phyloP scores from a whole-genome alignment of 2,797 vertebrate genomes.

The Cyclura pinguis region DNA sequence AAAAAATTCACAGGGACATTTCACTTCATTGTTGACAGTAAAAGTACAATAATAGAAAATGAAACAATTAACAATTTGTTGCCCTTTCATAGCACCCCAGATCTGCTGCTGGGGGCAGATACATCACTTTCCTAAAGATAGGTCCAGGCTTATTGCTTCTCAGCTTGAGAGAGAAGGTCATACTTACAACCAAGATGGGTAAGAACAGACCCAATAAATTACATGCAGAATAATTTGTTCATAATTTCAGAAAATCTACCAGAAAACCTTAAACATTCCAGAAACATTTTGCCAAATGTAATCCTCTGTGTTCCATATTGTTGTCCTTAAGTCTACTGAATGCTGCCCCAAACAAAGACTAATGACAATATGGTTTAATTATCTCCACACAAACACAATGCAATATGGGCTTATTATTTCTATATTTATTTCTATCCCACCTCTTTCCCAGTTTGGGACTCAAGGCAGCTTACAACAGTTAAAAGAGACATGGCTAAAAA shows the following conservation, averaged over 20 bases:
- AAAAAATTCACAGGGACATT: not conserved
- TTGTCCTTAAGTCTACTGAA: constrained; percentile 2
- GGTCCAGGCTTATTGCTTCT: not conserved
- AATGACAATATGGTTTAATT: constrained; percentile 51
- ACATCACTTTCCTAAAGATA: not conserved
- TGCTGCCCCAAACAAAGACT: not conserved
- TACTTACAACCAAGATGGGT: not conserved
- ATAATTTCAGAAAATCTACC: not conserved
- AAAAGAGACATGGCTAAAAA: too few relatives aligned
- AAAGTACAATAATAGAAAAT: too few relatives aligned
- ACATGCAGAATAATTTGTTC: not conserved
- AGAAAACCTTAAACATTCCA: not conserved
- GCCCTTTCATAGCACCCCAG: not conserved
- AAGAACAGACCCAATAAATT: not conserved
- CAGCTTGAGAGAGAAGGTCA: constrained; percentile 31
- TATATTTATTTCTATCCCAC: too few relatives aligned
- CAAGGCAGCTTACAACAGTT: too few relatives aligned
- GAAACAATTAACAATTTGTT: too few relatives aligned
- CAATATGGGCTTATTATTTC: too few relatives aligned
- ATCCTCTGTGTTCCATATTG: constrained; percentile 22
- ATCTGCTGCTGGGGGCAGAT: not conserved
- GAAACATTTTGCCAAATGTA: not conserved
- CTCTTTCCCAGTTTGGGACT: too few relatives aligned
- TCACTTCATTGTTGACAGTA: too few relatives aligned
- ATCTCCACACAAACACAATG: constrained; percentile 4